phyloP scores from a whole-genome alignment of 2,797 vertebrate genomes.

The Pantherophis vulpinus region DNA sequence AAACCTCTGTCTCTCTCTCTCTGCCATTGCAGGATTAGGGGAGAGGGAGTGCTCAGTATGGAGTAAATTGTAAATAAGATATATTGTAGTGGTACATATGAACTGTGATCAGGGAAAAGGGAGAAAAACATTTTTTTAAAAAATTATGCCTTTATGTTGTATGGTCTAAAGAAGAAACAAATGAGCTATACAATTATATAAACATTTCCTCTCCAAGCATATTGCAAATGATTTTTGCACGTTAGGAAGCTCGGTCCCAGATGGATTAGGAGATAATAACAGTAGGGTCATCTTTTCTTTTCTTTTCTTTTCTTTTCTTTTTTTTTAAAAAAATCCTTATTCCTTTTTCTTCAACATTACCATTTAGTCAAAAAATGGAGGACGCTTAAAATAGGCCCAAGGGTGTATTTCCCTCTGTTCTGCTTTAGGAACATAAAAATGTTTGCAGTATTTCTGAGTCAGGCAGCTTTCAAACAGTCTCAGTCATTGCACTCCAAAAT shows the following conservation, averaged over 20 bases:
- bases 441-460: slow-evolving; percentile 56
- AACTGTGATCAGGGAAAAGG: not conserved
- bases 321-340: not conserved
- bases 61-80: not conserved
- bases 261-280: slow-evolving; percentile 50
- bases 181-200: slow-evolving; percentile 53
- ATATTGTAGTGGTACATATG: not conserved
- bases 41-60: not conserved
- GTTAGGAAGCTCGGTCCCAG: slow-evolving; percentile 46
- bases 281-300: slow-evolving; percentile 55
- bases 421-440: slow-evolving; percentile 51
- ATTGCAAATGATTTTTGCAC: slow-evolving; percentile 56
- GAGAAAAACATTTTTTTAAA: not conserved
- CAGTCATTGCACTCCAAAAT: slow-evolving; percentile 39
- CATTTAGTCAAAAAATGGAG: slow-evolving; percentile 50
- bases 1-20: not conserved
- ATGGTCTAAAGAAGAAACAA: slow-evolving; percentile 14
- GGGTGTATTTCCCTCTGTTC: slow-evolving; percentile 42
- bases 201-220: slow-evolving; percentile 52
- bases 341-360: slow-evolving; percentile 48
- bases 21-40: not conserved
- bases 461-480: slow-evolving; percentile 47
- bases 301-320: not conserved
- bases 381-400: slow-evolving; percentile 29
- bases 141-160: not conserved